phyloP scores from a whole-genome alignment of 2,113 vertebrate genomes.

The Struthidea cinerea region DNA sequence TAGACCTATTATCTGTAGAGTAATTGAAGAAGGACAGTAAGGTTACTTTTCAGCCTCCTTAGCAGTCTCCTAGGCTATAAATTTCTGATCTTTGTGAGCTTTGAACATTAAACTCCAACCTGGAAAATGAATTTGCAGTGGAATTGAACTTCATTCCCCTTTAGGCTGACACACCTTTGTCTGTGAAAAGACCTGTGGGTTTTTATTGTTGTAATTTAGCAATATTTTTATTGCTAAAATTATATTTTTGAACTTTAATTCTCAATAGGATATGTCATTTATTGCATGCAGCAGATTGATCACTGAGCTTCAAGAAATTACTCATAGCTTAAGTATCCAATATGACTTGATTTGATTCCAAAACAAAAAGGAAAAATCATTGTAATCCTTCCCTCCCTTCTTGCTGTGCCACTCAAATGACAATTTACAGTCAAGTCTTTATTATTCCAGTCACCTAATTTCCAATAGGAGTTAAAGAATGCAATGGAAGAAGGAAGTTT shows the following conservation, averaged over 20 bases:
- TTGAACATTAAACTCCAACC: not conserved
- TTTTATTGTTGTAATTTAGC: not conserved
- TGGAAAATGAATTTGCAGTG: not conserved
- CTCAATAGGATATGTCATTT: not conserved
- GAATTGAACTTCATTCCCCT: not conserved
- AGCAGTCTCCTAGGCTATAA: not conserved
- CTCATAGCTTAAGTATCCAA: rapidly evolving
- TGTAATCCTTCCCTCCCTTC: not conserved
- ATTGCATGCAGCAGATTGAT: not conserved
- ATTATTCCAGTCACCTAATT: not conserved
- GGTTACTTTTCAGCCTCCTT: not conserved
- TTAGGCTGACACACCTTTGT: not conserved
- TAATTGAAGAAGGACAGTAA: not conserved
- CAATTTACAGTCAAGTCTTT: not conserved
- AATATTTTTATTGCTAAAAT: not conserved
- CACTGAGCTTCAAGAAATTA: not conserved
- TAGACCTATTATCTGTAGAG: not conserved
- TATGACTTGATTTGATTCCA: not conserved
- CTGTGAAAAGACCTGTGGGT: not conserved
- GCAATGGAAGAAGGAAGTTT: not conserved
- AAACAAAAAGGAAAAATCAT: not conserved
- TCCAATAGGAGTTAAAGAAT: not conserved
- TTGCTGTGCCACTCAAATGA: not conserved
- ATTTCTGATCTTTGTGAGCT: not conserved
- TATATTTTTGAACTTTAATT: not conserved